A percentile compares a stretch with the other conserved stretches of the same genome.
phyloP scores from a whole-genome alignment of 2,797 vertebrate genomes.

The Lepus townsendii region DNA sequence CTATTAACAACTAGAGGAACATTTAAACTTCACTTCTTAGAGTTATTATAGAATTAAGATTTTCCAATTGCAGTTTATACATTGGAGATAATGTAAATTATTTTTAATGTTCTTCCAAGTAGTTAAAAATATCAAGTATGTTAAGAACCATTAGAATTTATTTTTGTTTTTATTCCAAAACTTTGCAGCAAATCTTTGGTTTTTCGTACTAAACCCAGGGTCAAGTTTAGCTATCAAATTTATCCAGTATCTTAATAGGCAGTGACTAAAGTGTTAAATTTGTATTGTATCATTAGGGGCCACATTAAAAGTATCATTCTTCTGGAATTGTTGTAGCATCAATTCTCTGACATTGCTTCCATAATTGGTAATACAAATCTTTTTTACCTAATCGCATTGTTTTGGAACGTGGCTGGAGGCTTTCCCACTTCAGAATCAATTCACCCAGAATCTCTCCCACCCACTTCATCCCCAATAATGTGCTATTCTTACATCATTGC shows the following conservation, averaged over 20 bases:
- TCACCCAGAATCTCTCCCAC: not conserved
- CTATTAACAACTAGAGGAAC: not conserved
- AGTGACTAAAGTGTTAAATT: not conserved
- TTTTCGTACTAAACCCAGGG: not conserved
- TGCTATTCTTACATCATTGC: not conserved
- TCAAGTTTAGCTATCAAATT: not conserved
- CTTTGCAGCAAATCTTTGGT: not conserved
- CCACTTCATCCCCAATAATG: not conserved
- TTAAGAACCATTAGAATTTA: not conserved
- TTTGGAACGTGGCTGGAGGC: not conserved
- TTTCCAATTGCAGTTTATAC: slow-evolving; percentile 3
- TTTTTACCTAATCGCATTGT: not conserved
- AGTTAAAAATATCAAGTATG: slow-evolving; percentile 20
- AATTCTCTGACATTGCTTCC: not conserved
- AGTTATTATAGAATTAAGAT: slow-evolving; percentile 26
- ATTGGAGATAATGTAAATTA: slow-evolving; percentile 31
- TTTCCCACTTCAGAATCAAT: not conserved
- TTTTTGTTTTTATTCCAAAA: slow-evolving; percentile 18
- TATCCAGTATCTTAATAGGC: not conserved
- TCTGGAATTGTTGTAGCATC: not conserved
- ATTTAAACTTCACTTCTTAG: not conserved
- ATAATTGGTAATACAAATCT: not conserved
- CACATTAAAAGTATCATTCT: not conserved
- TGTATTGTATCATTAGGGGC: not conserved
- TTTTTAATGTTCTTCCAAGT: slow-evolving; percentile 9